These are phyloP conservation scores for Philopotamus ludificatus DNA, from an alignment of 1,140 invertebrate species.

Conservation along the genomic window DNA sequence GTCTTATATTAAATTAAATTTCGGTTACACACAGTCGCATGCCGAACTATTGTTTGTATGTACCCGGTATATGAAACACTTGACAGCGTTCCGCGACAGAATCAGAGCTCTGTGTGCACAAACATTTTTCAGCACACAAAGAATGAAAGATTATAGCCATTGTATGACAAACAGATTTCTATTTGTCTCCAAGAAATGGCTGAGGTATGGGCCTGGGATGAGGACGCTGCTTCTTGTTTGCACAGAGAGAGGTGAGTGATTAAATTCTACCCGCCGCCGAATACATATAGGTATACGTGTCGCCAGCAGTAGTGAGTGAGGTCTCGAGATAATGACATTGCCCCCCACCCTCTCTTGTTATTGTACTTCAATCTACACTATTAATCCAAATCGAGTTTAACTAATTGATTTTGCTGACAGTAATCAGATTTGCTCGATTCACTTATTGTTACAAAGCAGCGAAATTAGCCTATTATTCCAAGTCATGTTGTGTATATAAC, in stretches of 20 bases:
- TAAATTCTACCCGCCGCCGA: not conserved
- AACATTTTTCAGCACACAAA: too few species aligned
- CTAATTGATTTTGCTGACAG: conserved; percentile 2
- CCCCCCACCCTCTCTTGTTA: not conserved
- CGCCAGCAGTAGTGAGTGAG: not conserved
- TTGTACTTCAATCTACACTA: not conserved
- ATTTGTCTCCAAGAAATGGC: not conserved
- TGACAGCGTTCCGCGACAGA: too few species aligned
- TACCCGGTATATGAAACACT: too few species aligned
- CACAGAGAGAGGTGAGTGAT: conserved; percentile 4
- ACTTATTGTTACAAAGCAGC: not conserved
- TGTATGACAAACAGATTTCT: not conserved
- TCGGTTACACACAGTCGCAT: too few species aligned
- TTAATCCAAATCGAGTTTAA: not conserved
- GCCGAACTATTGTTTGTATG: too few species aligned
- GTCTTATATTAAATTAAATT: too few species aligned
- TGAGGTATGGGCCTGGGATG: not conserved
- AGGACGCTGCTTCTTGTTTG: not conserved
- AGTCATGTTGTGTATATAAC: too few species aligned
- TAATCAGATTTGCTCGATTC: not conserved
- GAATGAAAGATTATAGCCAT: not conserved
- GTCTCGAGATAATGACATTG: not conserved
- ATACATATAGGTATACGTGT: not conserved
- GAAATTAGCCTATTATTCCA: not conserved
- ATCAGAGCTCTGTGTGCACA: too few species aligned